A percentile compares a stretch with the other conserved stretches of the same genome.
These are phyloP conservation scores for Eristalinus sepulchralis DNA, from an alignment of 2,888 invertebrate genomes.

Conservation along the genomic window DNA sequence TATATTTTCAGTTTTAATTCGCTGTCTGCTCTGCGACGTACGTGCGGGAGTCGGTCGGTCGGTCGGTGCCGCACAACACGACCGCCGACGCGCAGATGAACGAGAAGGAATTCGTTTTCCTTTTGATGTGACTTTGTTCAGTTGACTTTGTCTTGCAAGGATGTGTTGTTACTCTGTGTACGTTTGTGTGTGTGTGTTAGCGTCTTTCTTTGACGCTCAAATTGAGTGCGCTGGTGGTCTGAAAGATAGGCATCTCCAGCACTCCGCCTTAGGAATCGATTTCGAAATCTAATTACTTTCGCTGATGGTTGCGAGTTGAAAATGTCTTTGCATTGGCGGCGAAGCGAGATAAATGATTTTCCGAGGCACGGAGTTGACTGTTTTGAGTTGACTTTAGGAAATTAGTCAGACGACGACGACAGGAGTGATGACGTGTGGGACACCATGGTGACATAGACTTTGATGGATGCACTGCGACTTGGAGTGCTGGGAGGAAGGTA, in stretches of 20 bases:
- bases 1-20: slow-evolving; percentile 65
- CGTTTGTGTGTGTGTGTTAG: not conserved
- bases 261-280: slow-evolving; percentile 28
- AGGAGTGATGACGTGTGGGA: not conserved
- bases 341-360: not conserved
- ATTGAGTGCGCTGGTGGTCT: slow-evolving; percentile 27
- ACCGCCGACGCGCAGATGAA: slow-evolving; percentile 33
- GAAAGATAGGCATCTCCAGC: slow-evolving; percentile 2
- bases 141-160: slow-evolving; percentile 9
- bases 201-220: slow-evolving; percentile 29
- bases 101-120: slow-evolving; percentile 58
- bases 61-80: slow-evolving; percentile 12
- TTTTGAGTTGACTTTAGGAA: not conserved
- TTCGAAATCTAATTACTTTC: slow-evolving; percentile 46
- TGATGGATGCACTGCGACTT: not conserved
- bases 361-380: not conserved
- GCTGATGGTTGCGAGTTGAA: not conserved
- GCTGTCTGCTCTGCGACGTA: slow-evolving; percentile 30
- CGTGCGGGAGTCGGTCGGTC: not conserved
- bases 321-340: slow-evolving; percentile 3
- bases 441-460: not conserved
- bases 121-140: slow-evolving; percentile 52
- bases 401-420: not conserved
- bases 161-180: not conserved
- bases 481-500: not conserved